Evolutionary conservation across 2,113 vertebrate species (phyloP), one percentile per base, ranked within the genome.

Genomic region (Lepidiolamprologus cunningtoni): DNA sequence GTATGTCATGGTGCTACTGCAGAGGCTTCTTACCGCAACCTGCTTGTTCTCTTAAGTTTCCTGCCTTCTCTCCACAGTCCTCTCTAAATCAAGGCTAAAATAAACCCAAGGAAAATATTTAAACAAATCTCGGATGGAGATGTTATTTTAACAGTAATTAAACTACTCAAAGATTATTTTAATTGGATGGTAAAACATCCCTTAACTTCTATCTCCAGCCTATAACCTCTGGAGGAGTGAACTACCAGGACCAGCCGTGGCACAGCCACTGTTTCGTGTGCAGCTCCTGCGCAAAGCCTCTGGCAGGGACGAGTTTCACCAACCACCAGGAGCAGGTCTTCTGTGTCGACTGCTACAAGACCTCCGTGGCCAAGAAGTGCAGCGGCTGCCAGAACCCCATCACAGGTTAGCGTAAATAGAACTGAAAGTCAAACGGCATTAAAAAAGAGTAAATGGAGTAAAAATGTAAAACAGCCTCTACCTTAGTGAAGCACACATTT

Each of bases 331-430:
- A 98, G 85, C 89, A 97, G 85, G 97, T 97, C 93, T 99, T 98
- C 96, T 99, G 99, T 0, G 97, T 99, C 8, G 97, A 99, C 26
- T 99, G 99, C 95, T 99, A 99, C 97, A 99, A 98, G 96, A 97
- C 82, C 86, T 96, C 96, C 1, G 98, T 99, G 91, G 99, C 99
- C 66, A 99, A 99, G 97, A 99, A 99, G 93, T 99, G 99, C 88
- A 94, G 95, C 53, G 95, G 97, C 94, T 99, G 99, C 97, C 97
- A 97, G 92, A 98, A 97, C 94, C 97, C 98, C 61, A 99, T 99
- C 94, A 99, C 99, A 96, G 99, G 99, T 95, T 5, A 2, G 10
- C 26, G 40, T 23, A 3, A 35, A 26, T 66, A 45, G 23, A 45
- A 26, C 40, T 73, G 37, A 45, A 73, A 31, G 5, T 17, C 57